Base-by-base conservation (phyloP, 2,888 invertebrate genomes). In the Diploptera punctata region DNA sequence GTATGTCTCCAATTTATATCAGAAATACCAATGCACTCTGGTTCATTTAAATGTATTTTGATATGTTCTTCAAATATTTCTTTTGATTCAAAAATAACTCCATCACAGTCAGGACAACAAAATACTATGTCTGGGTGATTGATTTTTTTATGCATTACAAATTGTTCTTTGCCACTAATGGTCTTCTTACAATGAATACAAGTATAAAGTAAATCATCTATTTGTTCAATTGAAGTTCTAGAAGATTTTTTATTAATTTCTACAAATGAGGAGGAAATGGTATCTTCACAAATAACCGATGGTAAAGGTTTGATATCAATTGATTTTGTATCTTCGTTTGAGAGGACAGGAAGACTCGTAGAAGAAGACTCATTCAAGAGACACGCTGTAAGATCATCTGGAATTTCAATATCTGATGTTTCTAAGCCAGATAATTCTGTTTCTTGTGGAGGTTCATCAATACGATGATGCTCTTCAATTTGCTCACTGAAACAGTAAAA, bases 111-210 rank as follows among this genome's bases (percentile, higher is more conserved):
- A 24, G 44, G 24, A n/a, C 67, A 49, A 24, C n/a, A 16, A 16
- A 49, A 29, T 9, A 67, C 67, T 7, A 29, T 44, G n/a, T 67
- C 49, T 16, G 49, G 49, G 31, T 67, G 67, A 16, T 16, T 13
- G 7, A 29, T 16, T 47, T 44, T 49, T 47, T 67, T 47, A 67
- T 67, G 67, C 16, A 19, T 9, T 18, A 49, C 16, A n/a, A 67
- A n/a, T 38, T 21, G 3, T 21, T 26, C 49, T 67, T 67, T 29
- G 13, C 67, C 47, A 29, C 26, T 18, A 24, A 47, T 1, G 4
- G 49, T 67, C 47, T 49, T 47, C 24, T 67, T 47, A 26, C 67
- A 67, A n/a, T 49, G 47, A 26, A 47, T 49, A 26, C 67, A 67
- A n/a, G 16, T 16, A 26, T 49, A 47, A 47, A 21, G 3, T 24